phyloP scores from a whole-genome alignment of 2,797 vertebrate species.

The Emydoidea blandingii region DNA sequence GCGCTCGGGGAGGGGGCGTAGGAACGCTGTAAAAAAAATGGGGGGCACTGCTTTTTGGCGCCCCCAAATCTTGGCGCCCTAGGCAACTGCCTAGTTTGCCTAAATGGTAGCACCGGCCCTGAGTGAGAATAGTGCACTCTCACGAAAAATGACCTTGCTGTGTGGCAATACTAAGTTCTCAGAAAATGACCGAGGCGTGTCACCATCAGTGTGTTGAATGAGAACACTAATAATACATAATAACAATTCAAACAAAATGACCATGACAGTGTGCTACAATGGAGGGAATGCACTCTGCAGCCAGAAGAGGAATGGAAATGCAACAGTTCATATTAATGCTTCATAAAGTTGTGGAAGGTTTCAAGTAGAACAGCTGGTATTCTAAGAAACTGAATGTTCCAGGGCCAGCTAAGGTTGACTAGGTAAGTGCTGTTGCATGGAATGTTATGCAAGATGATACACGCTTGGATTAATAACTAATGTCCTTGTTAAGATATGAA shows the following conservation, averaged over 20 bases:
- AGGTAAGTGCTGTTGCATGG: slow-evolving; percentile 51
- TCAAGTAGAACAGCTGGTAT: slow-evolving; percentile 42
- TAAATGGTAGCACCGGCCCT: too few relatives aligned
- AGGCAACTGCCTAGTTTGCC: too few relatives aligned
- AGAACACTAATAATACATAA: neutral
- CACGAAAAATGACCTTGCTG: neutral
- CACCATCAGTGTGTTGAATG: neutral
- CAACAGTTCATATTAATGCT: slow-evolving; percentile 35
- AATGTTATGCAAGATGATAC: slow-evolving; percentile 56
- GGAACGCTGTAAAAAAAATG: too few relatives aligned
- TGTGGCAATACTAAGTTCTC: neutral
- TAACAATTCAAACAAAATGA: neutral
- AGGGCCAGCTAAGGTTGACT: slow-evolving; percentile 57
- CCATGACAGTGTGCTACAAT: neutral
- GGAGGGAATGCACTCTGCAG: neutral
- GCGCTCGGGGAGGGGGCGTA: too few relatives aligned
- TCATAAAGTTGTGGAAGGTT: slow-evolving; percentile 39
- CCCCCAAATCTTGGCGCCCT: too few relatives aligned
- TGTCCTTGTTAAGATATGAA: slow-evolving; percentile 26
- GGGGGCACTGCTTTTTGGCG: too few relatives aligned
- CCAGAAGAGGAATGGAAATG: neutral
- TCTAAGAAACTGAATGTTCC: slow-evolving; percentile 64
- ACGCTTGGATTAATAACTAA: slow-evolving; percentile 63
- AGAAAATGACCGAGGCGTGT: neutral
- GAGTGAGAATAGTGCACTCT: neutral